Base-by-base conservation (phyloP, 2,888 invertebrate species). In the Apodemia hepburni region DNA sequence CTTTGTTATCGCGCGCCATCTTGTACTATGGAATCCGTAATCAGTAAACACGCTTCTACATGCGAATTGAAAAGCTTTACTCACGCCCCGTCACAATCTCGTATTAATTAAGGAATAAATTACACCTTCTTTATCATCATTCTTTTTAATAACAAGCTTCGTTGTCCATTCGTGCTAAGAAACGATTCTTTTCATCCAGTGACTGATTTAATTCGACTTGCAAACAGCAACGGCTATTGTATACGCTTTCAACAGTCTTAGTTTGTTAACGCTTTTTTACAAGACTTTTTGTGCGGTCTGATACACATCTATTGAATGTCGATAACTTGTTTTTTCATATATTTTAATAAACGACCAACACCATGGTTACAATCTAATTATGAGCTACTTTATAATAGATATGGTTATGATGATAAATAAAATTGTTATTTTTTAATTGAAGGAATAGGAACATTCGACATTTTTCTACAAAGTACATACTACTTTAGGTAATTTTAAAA, bases 81-180 rank as follows among this genome's bases (percentile, higher is more conserved):
- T 81, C 85, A 86, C 85, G 86, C 80, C 83, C 79, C 86, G 84
- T 85, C 87, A 85, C 82, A 77, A 80, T 76, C 75, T 75, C 80
- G 81, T 81, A 82, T 80, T 87, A 82, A 88, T 87, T 88, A 87
- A 75, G 70, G 73, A 74, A 82, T 82, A 87, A 89, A 89, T 89
- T 89, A 84, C 79, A 88, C 75, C 81, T 88, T 88, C 78, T 84
- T 86, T 86, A 89, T 87, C 85, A 83, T 83, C 81, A 76, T 78
- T 79, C 81, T 80, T 83, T 84, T 83, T 88, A 88, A 89, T 89
- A 87, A 87, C 87, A 88, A 82, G 80, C 85, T 85, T 84, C 86
- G 87, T 87, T 86, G 80, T 83, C 75, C 84, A 81, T 89, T 88
- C 89, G 87, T 90, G 89, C 79, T 74, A 87, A 86, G 86, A 72